phyloP scores from a whole-genome alignment of 2,888 invertebrate species.

The Amiota mariae region DNA sequence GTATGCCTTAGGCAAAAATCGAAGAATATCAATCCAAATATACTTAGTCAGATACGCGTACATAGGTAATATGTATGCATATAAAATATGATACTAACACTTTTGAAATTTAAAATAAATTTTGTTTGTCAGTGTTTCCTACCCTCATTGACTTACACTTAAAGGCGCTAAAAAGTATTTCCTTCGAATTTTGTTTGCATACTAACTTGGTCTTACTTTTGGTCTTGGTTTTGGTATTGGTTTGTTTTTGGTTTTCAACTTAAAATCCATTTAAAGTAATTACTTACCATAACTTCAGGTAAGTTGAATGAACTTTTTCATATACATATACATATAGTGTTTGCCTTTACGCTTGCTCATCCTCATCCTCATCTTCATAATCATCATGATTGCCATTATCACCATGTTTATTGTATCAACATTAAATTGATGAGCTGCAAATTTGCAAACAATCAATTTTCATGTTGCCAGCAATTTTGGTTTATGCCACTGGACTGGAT shows the following conservation, averaged over 20 bases:
- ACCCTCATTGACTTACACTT: neutral
- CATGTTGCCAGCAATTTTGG: constrained; percentile 7
- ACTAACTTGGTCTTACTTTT: constrained; percentile 1
- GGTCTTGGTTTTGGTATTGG: too few relatives aligned
- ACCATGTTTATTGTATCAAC: constrained; percentile 42
- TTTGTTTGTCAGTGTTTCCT: neutral
- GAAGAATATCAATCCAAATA: too few relatives aligned
- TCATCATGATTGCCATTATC: neutral
- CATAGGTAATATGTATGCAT: too few relatives aligned
- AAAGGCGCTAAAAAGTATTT: constrained; percentile 14
- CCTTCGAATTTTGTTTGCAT: neutral
- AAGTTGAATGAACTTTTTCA: constrained; percentile 58
- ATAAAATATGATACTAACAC: too few relatives aligned
- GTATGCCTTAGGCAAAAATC: too few relatives aligned
- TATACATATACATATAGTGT: constrained; percentile 28
- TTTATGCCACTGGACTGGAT: constrained; percentile 3
- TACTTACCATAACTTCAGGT: constrained; percentile 57
- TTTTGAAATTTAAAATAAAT: neutral
- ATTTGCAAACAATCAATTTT: constrained; percentile 64
- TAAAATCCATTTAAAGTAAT: constrained; percentile 45
- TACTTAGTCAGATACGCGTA: too few relatives aligned
- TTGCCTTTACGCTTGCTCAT: constrained; percentile 11
- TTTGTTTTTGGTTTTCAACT: too few relatives aligned
- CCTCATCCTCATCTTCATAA: neutral
- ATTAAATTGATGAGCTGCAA: constrained; percentile 60